Conservation (phyloP, 2,113 vertebrate species). For the Pelobates fuscus region DNA sequence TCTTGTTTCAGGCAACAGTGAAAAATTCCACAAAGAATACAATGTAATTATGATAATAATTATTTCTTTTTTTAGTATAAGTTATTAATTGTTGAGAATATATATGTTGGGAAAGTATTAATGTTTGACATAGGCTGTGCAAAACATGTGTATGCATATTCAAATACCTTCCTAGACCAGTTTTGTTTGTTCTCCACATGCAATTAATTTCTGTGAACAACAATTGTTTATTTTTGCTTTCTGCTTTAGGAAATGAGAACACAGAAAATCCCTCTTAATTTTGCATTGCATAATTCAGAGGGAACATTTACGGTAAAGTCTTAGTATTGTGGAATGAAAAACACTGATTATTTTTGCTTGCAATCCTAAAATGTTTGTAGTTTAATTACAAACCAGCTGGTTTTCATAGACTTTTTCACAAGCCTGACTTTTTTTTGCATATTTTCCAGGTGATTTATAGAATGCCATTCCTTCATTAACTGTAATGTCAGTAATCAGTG, state of each 20-base stretch:
- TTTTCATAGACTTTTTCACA: conserved; percentile 24
- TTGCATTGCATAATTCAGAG: conserved; percentile 6
- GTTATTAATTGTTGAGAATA: too few species aligned
- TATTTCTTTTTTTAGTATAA: too few species aligned
- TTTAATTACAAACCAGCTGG: conserved; percentile 27
- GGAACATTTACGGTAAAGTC: conserved; percentile 8
- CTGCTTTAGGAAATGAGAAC: conserved; percentile 6
- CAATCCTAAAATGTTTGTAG: conserved; percentile 7
- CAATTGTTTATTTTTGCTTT: conserved; percentile 4
- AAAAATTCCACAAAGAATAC: too few species aligned
- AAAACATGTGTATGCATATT: conserved; percentile 9
- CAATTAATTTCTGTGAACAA: neutral
- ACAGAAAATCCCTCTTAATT: conserved; percentile 1
- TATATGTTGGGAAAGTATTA: too few species aligned
- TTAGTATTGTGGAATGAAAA: neutral
- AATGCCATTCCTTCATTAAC: conserved; percentile 10
- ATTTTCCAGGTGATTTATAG: conserved; percentile 41
- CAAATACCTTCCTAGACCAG: neutral
- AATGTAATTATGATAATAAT: too few species aligned
- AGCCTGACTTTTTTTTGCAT: conserved; percentile 7
- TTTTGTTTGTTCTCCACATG: neutral
- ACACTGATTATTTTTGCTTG: conserved; percentile 1
- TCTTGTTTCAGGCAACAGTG: too few species aligned
- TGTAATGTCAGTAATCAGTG: neutral
- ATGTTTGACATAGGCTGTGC: neutral